Base-by-base conservation (phyloP, 2,888 invertebrate species). In the Agrypnus murinus region DNA sequence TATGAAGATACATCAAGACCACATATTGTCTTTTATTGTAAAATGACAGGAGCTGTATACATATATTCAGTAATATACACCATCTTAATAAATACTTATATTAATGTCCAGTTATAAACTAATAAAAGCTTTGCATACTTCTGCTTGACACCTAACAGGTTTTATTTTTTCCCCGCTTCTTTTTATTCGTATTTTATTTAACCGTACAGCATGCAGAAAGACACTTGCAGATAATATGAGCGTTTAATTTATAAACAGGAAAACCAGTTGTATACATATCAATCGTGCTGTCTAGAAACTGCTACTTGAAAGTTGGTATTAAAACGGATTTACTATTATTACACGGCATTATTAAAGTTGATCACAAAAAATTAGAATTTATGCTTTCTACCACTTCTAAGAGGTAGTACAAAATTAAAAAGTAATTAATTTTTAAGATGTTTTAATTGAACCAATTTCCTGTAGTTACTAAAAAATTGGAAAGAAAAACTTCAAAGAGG, bases 101-200 rank as follows among this genome's bases (percentile, higher is more conserved):
- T 58, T 58, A 64, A 64, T 53, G 40, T 53, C 64, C 64, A 31
- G 50, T 64, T 64, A 64, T 36, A 64, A 40, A 53, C 53, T 53
- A 64, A 64, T 64, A 74, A 70, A 67, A 66, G 72, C 69, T 67
- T 65, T 72, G 65, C 67, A 58, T 58, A 58, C 43, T 58, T 58
- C 58, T 58, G 9, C 58, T 58, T 70, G 72, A 72, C 72, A 72
- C 69, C 72, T 71, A 72, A 74, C 72, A 72, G 65, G 74, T 72
- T 72, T 71, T 38, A 71, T 68, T 72, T 25, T 70, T 65, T 43
- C 58, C 0, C 3, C 38, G 25, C 5, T 58, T 31, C 58, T 58
- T 58, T 48, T 58, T 58, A n/a, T 31, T 58, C 40, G 14, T 15
- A 25, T 58, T 58, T 25, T 58, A 58, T 58, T 58, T 58, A 58